Evolutionary conservation across 1,140 invertebrate genomes (phyloP).

Genomic region (Stegodyphus mimosarum): DNA sequence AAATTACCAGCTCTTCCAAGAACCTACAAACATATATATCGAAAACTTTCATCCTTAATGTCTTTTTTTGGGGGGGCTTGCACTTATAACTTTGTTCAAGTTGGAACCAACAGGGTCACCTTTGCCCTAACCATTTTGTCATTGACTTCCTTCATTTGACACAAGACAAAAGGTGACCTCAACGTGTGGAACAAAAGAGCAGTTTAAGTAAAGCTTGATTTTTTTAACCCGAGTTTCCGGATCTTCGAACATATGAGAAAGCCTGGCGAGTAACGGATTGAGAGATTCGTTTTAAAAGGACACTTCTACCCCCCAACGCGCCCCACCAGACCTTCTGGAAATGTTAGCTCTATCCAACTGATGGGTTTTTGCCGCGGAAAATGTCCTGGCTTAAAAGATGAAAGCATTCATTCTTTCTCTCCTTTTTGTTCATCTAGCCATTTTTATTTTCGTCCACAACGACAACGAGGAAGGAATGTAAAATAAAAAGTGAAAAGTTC

Average conservation of each 20-base stretch:
- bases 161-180: conserved; percentile 45
- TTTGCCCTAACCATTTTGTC: neutral
- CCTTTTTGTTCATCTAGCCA: neutral
- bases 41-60: no score
- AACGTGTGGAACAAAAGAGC: neutral
- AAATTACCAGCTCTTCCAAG: no score
- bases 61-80: no score
- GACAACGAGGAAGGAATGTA: conserved; percentile 18
- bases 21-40: no score
- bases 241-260: conserved; percentile 7
- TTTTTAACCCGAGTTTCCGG: conserved; percentile 38
- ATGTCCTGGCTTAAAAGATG: conserved; percentile 48
- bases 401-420: conserved; percentile 25
- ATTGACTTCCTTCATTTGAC: neutral
- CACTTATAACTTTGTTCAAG: no score
- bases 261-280: conserved; percentile 34
- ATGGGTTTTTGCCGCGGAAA: conserved; percentile 30
- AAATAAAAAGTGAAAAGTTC: conserved; percentile 26
- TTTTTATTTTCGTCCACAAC: no score
- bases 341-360: conserved; percentile 16
- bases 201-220: conserved; percentile 41
- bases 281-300: conserved; percentile 33
- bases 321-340: neutral
- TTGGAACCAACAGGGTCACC: no score
- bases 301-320: no score